phyloP scores from a whole-genome alignment of 2,113 vertebrate genomes.

The Cyphomyrus discorhynchus region DNA sequence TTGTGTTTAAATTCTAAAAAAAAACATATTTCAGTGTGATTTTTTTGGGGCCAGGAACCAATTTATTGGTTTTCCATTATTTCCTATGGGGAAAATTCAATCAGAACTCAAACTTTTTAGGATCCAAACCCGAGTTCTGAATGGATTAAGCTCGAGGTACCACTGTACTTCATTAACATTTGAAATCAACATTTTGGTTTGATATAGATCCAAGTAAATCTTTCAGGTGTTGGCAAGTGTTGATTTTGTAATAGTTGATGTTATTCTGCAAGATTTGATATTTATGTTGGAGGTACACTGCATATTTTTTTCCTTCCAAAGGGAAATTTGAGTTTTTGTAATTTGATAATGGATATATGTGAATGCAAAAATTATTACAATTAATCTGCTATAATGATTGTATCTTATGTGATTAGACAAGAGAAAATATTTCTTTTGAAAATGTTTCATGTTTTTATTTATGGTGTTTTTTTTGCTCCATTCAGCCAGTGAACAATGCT shows the following conservation, averaged over 20 bases:
- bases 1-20: too few species aligned
- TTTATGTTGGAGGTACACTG: not conserved
- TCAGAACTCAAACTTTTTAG: too few species aligned
- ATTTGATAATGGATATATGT: not conserved
- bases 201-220: not conserved
- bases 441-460: not conserved
- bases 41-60: too few species aligned
- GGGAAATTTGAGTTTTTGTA: not conserved
- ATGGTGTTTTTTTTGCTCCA: conserved; percentile 21
- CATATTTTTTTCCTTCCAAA: not conserved
- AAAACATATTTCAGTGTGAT: too few species aligned
- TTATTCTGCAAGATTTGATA: not conserved
- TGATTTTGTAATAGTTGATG: not conserved
- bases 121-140: too few species aligned
- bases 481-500: conserved; percentile 82
- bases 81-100: too few species aligned
- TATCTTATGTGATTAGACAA: not conserved
- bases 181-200: not conserved
- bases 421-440: not conserved
- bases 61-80: too few species aligned
- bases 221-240: not conserved
- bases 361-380: not conserved
- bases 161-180: not conserved
- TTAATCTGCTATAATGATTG: not conserved
- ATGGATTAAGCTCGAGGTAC: too few species aligned